Conservation (phyloP, 2,888 invertebrate genomes). For the Dione vanillae region DNA sequence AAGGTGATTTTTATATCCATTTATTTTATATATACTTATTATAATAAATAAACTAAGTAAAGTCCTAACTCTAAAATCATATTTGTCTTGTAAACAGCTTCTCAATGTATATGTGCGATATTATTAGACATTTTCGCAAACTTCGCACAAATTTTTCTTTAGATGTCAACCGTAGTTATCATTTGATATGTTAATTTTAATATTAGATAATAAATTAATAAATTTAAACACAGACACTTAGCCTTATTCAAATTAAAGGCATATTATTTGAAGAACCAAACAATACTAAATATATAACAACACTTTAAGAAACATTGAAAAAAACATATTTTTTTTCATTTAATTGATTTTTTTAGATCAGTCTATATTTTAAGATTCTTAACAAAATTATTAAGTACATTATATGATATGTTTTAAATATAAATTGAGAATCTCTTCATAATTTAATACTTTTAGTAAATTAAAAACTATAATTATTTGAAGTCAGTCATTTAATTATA, state of each 20-base stretch:
- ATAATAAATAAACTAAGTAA: too few species aligned
- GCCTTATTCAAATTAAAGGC: background rate
- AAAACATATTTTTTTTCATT: background rate
- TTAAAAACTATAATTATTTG: too few species aligned
- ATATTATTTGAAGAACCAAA: background rate
- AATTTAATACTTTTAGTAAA: background rate
- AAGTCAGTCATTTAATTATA: too few species aligned
- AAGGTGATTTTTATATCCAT: too few species aligned
- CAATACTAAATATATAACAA: background rate
- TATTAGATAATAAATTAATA: too few species aligned
- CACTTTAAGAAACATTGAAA: background rate
- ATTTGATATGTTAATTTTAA: too few species aligned
- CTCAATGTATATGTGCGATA: too few species aligned
- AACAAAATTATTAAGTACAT: slow-evolving; percentile 5
- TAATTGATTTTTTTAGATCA: background rate
- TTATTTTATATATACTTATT: background rate
- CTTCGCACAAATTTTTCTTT: too few species aligned
- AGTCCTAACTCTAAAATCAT: too few species aligned
- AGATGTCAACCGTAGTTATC: too few species aligned
- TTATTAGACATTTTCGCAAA: too few species aligned
- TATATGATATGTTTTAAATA: slow-evolving; percentile 9
- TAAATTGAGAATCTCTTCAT: background rate
- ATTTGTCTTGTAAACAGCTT: too few species aligned
- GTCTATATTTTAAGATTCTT: background rate
- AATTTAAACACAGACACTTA: background rate